Base-by-base conservation (phyloP, 1,140 invertebrate species). In the Battus philenor region DNA sequence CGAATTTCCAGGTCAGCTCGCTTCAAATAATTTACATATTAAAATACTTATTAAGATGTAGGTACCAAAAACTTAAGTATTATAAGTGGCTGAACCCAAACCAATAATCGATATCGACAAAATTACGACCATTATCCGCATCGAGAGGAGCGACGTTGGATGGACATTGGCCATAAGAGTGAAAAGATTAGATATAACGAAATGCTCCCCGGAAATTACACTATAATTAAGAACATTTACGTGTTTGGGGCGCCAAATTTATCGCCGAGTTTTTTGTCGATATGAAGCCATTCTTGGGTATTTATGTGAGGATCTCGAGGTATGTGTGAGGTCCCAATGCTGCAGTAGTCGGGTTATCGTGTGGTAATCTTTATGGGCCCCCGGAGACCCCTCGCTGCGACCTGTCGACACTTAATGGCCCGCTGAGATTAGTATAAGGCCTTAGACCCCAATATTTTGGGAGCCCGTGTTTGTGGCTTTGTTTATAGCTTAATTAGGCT, bases 401-500 rank as follows among this genome's bases (percentile, higher is more conserved):
- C 70, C 76, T 77, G 80, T 77, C 78, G 62, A 74, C 74, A 74
- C 63, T 72, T 84, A 84, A 84, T 82, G 77, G 74, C 68, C 62
- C 58, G 45, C 57, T 45, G 67, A 78, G 72, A 81, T 78, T 80
- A 82, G 74, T 69, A 68, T 67, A 61, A 34, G 44, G 54, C 38
- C 45, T 55, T 46, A 38, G 56, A 65, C 58, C 61, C 51, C 58
- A 68, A 75, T 72, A 70, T 74, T 79, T 84, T 76, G 59, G 66
- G 64, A 68, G 67, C 32, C 50, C 68, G 69, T 84, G 72, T 81
- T 79, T 78, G 73, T 74, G 74, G 80, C 62, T 74, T 78, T 75
- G 76, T 84, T 84, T 84, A 84, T 84, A 75, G 76, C 80, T 84
- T 84, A 84, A 84, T 84, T 84, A 84, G 77, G 65, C 80, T 80